Percentiles rank a stretch among this genome's conserved stretches.
phyloP scores from a whole-genome alignment of 2,797 vertebrate species.

The Merluccius polli region DNA sequence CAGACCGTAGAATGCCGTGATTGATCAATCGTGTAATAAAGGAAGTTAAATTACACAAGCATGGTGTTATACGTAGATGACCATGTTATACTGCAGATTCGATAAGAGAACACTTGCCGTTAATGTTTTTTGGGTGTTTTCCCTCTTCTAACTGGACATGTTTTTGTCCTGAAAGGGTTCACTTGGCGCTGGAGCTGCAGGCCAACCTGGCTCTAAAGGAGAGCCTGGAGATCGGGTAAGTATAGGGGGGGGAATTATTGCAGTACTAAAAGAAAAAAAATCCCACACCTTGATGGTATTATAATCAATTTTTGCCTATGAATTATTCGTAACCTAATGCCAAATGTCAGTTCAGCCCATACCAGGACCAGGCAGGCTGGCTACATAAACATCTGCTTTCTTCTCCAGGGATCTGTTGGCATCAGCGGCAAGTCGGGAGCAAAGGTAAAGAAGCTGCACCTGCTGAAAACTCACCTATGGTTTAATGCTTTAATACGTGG shows the following conservation, averaged over 20 bases:
- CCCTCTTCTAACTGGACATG: background rate
- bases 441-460: conserved; percentile 70
- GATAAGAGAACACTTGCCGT: background rate
- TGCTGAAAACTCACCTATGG: background rate
- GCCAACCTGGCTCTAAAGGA: conserved; percentile 81
- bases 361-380: conserved; percentile 17
- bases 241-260: conserved; percentile 21
- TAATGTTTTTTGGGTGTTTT: background rate
- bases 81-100: background rate
- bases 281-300: background rate
- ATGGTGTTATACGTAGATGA: background rate
- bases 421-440: conserved; percentile 77
- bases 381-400: conserved; percentile 42
- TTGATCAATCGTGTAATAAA: too few relatives aligned
- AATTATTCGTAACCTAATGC: conserved; percentile 22
- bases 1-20: too few relatives aligned
- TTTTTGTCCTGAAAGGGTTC: conserved; percentile 70
- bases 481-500: background rate
- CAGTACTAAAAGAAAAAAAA: background rate
- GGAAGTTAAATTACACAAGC: too few relatives aligned
- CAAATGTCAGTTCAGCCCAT: conserved; percentile 32
- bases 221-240: conserved; percentile 85
- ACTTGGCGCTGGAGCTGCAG: conserved; percentile 74
- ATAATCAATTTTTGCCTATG: conserved; percentile 32
- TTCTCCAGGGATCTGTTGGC: conserved; percentile 79